Evolutionary conservation across 2,797 vertebrate species (phyloP).

Genomic region (Merluccius polli): DNA sequence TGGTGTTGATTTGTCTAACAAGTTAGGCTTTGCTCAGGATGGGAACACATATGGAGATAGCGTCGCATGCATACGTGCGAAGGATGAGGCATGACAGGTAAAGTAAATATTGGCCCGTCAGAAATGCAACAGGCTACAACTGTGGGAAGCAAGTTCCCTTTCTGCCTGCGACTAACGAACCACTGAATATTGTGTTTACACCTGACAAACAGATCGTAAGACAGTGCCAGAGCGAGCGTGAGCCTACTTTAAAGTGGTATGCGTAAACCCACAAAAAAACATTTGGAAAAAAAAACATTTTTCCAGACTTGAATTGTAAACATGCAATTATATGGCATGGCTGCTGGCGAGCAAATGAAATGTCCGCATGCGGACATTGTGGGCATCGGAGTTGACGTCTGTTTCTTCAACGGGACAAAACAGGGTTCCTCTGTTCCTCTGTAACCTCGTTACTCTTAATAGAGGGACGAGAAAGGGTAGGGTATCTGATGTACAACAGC

Average conservation of each 20-base stretch:
- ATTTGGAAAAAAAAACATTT: not conserved
- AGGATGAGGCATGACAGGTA: not conserved
- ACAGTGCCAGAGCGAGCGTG: not conserved
- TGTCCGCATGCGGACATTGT: not conserved
- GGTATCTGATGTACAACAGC: not conserved
- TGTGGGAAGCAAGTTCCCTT: not conserved
- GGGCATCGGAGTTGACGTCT: too few relatives aligned
- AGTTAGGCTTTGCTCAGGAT: not conserved
- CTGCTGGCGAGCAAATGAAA: not conserved
- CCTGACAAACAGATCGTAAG: not conserved
- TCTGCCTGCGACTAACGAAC: not conserved
- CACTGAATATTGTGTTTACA: not conserved
- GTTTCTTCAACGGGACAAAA: not conserved
- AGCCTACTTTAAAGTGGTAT: not conserved
- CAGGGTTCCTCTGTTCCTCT: not conserved
- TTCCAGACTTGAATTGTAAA: not conserved
- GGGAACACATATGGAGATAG: not conserved
- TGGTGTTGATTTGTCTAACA: not conserved
- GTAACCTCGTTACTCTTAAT: not conserved
- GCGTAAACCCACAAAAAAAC: not conserved
- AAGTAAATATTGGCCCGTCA: not conserved
- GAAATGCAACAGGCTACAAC: not conserved
- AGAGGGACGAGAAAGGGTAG: not conserved
- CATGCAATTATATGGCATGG: not conserved
- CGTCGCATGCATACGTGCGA: not conserved